Evolutionary conservation across 2,797 vertebrate genomes (phyloP), one percentile per base, ranked within the genome.

Genomic region (Chiloscyllium punctatum): DNA sequence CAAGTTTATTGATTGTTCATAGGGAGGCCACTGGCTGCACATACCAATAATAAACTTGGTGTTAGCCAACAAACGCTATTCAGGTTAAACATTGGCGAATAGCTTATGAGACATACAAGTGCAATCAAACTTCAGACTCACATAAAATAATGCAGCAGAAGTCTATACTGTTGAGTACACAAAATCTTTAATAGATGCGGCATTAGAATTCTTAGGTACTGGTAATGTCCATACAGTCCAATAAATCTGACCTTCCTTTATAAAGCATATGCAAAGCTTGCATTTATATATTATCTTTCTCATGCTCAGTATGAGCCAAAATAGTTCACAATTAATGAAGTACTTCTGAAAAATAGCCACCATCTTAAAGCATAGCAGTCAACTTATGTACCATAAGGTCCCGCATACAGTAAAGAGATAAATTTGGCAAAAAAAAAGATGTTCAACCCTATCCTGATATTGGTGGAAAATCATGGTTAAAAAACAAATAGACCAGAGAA

Each of bases 21-120:
- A 0, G 42, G 13, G 71, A 74, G 25, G 48, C 42, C 33, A 13
- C 71, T 53, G 18, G 25, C 69, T 51, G 25, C 77, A 48, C 71
- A 95, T 77, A 77, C 94, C 71, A 77, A 94, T 72, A 74, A 66
- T 72, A 48, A 77, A 77, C 25, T 18, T 9, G 2, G 16, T 90
- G 33, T 27, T 1, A 18, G 69, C 4, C 30, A 90, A n/a, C 53
- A n/a, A 16, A 27, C 4, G 18, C 1, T 53, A 48, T 21, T 95
- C 71, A 74, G 66, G 72, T n/a, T 71, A 53, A 95, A 77, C 13
- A 96, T 33, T 82, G 91, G 91, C 69, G 68, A n/a, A 94, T 48
- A 23, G 86, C 66, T 94, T 88, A 62, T 53, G 48, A 37, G 57
- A 66, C 16, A 8, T 6, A 91, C 18, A 37, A 91, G 33, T 91